phyloP scores from a whole-genome alignment of 2,113 vertebrate genomes.

The Genyomyrus donnyi region DNA sequence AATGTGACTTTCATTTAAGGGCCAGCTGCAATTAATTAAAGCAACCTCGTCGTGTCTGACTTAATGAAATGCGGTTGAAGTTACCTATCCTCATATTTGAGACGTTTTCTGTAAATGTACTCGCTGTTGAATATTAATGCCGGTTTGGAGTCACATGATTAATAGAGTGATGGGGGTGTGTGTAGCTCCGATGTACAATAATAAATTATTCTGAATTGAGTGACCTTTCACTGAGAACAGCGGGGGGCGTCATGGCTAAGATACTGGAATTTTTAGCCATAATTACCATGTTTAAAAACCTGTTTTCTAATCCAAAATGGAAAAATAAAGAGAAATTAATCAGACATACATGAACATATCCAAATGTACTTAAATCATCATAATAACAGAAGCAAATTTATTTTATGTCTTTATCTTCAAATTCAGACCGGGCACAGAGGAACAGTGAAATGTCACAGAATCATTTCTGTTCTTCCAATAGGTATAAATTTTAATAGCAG shows the following conservation, averaged over 20 bases:
- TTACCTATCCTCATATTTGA: not conserved
- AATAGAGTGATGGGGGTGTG: not conserved
- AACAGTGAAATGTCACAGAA: not conserved
- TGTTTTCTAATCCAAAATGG: not conserved
- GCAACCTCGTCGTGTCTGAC: not conserved
- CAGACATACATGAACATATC: not conserved
- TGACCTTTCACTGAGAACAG: not conserved
- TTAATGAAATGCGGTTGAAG: not conserved
- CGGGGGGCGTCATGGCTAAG: not conserved
- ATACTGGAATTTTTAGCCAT: not conserved
- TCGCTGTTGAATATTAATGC: not conserved
- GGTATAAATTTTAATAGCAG: not conserved
- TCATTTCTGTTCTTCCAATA: not conserved
- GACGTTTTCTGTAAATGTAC: not conserved
- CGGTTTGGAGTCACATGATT: not conserved
- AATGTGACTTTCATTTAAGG: constrained; percentile 1
- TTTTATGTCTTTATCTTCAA: not conserved
- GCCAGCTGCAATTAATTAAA: constrained; percentile 20
- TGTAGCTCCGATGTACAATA: not conserved
- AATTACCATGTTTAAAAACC: not conserved
- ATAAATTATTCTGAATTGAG: not conserved
- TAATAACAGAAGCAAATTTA: not conserved
- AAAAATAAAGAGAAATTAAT: not conserved
- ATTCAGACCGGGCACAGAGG: not conserved
- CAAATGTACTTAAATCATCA: not conserved